Evolutionary conservation across 92 coral and sea anemone species (phyloP).

Genomic region (Desmophyllum pertusum): DNA sequence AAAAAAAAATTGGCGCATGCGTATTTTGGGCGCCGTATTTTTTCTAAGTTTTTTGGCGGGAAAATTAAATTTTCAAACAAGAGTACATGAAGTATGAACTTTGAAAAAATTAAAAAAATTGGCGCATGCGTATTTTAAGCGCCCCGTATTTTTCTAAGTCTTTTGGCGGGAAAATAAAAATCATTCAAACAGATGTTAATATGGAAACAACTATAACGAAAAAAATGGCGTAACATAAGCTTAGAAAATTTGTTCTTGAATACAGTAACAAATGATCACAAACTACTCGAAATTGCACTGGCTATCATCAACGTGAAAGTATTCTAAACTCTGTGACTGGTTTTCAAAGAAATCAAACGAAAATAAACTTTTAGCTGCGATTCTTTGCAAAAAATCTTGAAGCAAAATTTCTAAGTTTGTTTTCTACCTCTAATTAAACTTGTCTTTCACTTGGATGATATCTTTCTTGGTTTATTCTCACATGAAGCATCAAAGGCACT

Average conservation of each 20-base stretch:
- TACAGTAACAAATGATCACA: not conserved
- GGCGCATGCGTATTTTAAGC: conserved; percentile 19
- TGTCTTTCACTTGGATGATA: not conserved
- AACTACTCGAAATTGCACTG: not conserved
- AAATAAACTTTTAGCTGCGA: not conserved
- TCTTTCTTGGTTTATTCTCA: not conserved
- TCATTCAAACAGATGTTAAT: not conserved
- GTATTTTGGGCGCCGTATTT: conserved; percentile 36
- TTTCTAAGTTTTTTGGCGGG: conserved; percentile 11
- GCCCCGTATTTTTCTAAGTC: conserved; percentile 7
- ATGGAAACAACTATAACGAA: not conserved
- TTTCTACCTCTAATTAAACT: not conserved
- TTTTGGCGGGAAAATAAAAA: conserved; percentile 5
- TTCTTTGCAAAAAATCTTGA: not conserved
- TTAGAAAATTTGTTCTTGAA: not conserved
- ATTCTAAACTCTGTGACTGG: not conserved
- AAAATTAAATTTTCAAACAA: not conserved
- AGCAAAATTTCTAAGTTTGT: not conserved
- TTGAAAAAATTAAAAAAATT: not conserved
- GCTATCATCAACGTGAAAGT: not conserved
- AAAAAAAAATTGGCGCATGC: conserved; percentile 37
- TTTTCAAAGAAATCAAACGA: not conserved
- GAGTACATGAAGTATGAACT: not conserved
- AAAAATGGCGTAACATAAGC: too few species aligned
- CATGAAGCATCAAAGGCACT: not conserved